These are phyloP conservation scores for Athrips mouffetella DNA, from an alignment of 2,888 invertebrate genomes.

Conservation along the genomic window DNA sequence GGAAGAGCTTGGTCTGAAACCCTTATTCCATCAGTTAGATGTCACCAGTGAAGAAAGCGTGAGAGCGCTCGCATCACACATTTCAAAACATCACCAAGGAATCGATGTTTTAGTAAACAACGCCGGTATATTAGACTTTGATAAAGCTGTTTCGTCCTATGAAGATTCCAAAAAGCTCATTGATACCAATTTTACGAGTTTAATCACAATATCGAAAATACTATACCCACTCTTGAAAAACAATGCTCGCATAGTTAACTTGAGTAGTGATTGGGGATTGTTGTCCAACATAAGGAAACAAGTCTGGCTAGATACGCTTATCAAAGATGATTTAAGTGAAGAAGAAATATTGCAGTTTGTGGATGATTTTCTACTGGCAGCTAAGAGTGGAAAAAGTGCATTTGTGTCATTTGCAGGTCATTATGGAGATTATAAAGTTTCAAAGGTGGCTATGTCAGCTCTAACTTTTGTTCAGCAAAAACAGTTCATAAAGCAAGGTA, in stretches of 20 bases:
- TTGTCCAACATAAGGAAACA: slow-evolving; percentile 69
- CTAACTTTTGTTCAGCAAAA: slow-evolving; percentile 70
- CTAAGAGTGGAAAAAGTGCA: slow-evolving; percentile 63
- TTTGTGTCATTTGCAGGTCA: slow-evolving; percentile 66
- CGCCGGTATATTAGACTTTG: slow-evolving; percentile 85
- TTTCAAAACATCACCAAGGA: slow-evolving; percentile 81
- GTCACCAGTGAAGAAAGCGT: slow-evolving; percentile 81
- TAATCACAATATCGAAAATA: slow-evolving; percentile 80
- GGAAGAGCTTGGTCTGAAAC: slow-evolving; percentile 75
- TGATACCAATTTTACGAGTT: slow-evolving; percentile 84
- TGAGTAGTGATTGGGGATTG: slow-evolving; percentile 81
- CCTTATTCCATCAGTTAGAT: slow-evolving; percentile 84
- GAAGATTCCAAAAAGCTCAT: slow-evolving; percentile 85
- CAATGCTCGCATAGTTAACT: slow-evolving; percentile 86
- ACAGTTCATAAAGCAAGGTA: slow-evolving; percentile 69
- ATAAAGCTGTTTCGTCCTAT: slow-evolving; percentile 79
- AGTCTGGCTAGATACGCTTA: slow-evolving; percentile 61
- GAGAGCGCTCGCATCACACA: slow-evolving; percentile 75
- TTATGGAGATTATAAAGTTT: slow-evolving; percentile 72
- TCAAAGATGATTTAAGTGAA: slow-evolving; percentile 68
- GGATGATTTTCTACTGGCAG: slow-evolving; percentile 76
- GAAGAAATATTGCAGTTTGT: slow-evolving; percentile 75
- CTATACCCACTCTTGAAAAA: slow-evolving; percentile 84
- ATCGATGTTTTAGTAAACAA: slow-evolving; percentile 88
- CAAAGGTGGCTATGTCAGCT: slow-evolving; percentile 70